Evolutionary conservation across 35 echinoderm and acorn worm genomes (phyloP).

Genomic region (Lytechinus variegatus): DNA sequence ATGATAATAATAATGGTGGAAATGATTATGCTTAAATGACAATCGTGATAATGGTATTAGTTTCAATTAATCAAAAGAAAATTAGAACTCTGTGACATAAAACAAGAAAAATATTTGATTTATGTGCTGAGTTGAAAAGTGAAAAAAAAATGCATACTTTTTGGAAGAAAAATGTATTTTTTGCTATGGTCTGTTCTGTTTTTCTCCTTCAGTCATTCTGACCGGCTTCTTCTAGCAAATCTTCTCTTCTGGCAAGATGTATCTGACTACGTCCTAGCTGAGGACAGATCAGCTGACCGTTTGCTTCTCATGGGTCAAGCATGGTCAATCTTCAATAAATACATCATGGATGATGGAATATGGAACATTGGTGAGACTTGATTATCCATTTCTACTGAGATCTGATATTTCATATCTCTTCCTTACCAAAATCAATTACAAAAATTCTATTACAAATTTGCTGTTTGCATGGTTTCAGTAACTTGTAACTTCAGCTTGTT

Average conservation of each 20-base stretch:
- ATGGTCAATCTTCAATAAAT: slow-evolving; percentile 90
- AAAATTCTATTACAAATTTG: too few relatives aligned
- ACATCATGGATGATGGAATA: slow-evolving; percentile 78
- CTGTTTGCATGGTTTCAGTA: too few relatives aligned
- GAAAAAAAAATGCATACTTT: not conserved
- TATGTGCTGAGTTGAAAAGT: not conserved
- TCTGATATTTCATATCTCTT: not conserved
- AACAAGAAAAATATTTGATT: too few relatives aligned
- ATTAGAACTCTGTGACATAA: too few relatives aligned
- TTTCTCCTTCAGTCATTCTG: slow-evolving; percentile 68
- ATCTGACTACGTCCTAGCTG: slow-evolving; percentile 80
- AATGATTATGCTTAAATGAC: too few relatives aligned
- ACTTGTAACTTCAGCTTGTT: too few relatives aligned
- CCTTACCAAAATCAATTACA: too few relatives aligned
- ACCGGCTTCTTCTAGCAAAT: slow-evolving; percentile 72
- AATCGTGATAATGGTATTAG: too few relatives aligned
- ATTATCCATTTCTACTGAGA: not conserved
- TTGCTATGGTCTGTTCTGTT: slow-evolving; percentile 14
- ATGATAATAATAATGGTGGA: too few relatives aligned
- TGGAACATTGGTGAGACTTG: slow-evolving; percentile 85
- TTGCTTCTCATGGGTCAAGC: slow-evolving; percentile 93
- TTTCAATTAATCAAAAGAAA: too few relatives aligned
- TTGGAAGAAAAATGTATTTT: not conserved
- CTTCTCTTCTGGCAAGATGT: slow-evolving; percentile 97
- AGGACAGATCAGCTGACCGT: slow-evolving; percentile 86